These are phyloP conservation scores for Sabatieria punctata DNA, from an alignment of 2,888 invertebrate genomes.

Conservation along the genomic window DNA sequence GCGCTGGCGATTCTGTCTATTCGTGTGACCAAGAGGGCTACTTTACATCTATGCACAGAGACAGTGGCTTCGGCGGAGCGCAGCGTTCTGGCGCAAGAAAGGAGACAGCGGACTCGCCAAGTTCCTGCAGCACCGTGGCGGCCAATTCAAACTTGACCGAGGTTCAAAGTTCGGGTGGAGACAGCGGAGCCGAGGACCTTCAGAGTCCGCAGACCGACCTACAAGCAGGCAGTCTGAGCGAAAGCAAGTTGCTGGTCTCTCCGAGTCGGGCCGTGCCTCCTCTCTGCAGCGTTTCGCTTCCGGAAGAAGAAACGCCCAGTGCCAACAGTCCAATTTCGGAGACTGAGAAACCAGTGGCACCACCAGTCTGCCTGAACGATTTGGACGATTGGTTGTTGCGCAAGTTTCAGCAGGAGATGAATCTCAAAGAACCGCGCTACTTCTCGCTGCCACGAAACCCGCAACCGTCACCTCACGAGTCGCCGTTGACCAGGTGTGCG, in stretches of 20 bases:
- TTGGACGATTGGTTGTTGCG: neutral
- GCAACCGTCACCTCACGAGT: too few relatives aligned
- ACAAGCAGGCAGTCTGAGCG: too few relatives aligned
- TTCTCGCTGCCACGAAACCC: too few relatives aligned
- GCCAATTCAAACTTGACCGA: neutral
- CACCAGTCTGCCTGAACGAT: neutral
- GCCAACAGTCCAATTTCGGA: too few relatives aligned
- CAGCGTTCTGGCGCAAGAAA: neutral
- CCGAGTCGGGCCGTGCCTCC: neutral
- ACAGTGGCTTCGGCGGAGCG: slow-evolving; percentile 52
- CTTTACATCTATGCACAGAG: slow-evolving; percentile 91
- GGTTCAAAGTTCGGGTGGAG: neutral
- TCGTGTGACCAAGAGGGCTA: slow-evolving; percentile 94
- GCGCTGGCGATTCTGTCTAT: slow-evolving; percentile 51
- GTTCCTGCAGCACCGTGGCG: neutral
- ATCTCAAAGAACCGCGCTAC: neutral
- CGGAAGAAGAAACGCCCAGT: too few relatives aligned
- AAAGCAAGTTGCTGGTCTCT: too few relatives aligned
- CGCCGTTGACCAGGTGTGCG: too few relatives aligned
- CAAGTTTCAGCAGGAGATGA: neutral
- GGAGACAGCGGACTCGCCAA: neutral
- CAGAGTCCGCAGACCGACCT: neutral
- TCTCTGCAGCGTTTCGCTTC: too few relatives aligned
- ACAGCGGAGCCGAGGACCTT: neutral
- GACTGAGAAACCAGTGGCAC: neutral